Percentiles rank a stretch among this genome's conserved stretches.
phyloP scores from a whole-genome alignment of 2,888 invertebrate species.

The Zhuqinia jingwanae region DNA sequence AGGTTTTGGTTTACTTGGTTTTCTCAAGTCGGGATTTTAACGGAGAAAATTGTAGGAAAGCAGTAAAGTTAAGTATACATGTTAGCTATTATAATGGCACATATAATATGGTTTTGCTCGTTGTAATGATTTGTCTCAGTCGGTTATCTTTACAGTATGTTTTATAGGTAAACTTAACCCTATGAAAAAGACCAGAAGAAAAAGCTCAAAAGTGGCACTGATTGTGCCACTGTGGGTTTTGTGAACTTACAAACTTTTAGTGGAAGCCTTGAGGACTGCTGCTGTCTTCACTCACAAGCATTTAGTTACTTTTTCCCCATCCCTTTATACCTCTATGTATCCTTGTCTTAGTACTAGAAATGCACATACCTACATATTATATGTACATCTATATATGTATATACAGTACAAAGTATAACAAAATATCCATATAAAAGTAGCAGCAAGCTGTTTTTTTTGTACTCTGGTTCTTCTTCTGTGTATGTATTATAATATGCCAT shows the following conservation, averaged over 20 bases:
- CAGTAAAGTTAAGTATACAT: constrained; percentile 47
- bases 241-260: constrained; percentile 67
- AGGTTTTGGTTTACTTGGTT: constrained; percentile 35
- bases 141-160: constrained; percentile 10
- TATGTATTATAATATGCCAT: not conserved
- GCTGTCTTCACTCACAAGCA: constrained; percentile 66
- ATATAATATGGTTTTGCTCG: constrained; percentile 56
- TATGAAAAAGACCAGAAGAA: constrained; percentile 65
- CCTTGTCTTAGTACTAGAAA: too few relatives aligned
- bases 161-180: constrained; percentile 62
- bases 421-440: too few relatives aligned
- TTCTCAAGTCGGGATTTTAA: constrained; percentile 29
- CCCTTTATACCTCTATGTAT: too few relatives aligned
- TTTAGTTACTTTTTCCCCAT: constrained; percentile 52
- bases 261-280: constrained; percentile 72
- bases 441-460: too few relatives aligned
- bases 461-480: too few relatives aligned
- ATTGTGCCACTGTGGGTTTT: constrained; percentile 69
- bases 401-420: not conserved
- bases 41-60: constrained; percentile 31
- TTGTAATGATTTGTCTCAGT: constrained; percentile 60
- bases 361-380: constrained; percentile 7
- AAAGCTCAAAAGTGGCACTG: constrained; percentile 69
- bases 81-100: constrained; percentile 20
- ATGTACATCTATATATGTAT: constrained; percentile 2